Evolutionary conservation across 2,888 invertebrate species (phyloP), one percentile per base, ranked within the genome.

Genomic region (Mycalesis mineus): DNA sequence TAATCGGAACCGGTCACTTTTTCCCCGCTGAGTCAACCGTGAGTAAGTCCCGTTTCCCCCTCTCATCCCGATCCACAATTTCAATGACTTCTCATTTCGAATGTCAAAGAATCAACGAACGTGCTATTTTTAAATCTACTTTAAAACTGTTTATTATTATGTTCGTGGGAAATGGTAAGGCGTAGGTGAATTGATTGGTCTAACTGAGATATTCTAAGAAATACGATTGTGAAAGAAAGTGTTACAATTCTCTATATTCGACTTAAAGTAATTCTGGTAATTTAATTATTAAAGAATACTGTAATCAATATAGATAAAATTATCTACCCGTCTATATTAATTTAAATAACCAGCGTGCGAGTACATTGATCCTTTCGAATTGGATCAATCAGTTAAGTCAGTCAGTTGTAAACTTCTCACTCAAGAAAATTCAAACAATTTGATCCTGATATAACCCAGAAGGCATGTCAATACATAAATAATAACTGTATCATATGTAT

Each of bases 1-100:
- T 77, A 80, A 80, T 81, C 80, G 75, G 76, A 81, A 80, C 80
- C 84, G 80, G 83, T 82, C 88, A 86, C 82, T 84, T 84, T 45
- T 84, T 77, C 78, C 71, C 71, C 78, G 71, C 73, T 85, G 85
- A 86, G 81, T 88, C 88, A 88, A 84, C 84, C 82, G 71, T 69
- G 73, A 75, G 75, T 75, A 71, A 74, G 54, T 47, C 40, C 31
- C 29, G 40, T 39, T 7, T 47, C 40, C 31, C 29, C 51, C 50
- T 7, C 39, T 13, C 51, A 48, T 36, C 49, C 22, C 22, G 28
- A 45, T 33, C 15, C 47, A 33, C 47, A 33, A 33, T 41, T 51
- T 57, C 52, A 41, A 53, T 52, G 59, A 55, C 57, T 60, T 59
- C 55, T 33, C 17, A 45, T 49, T 39, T 47, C 58, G 55, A 62